These are phyloP conservation scores for Clytia hemisphaerica DNA, from an alignment of 30 jellyfish, hydroid and myxozoan species.

Conservation along the genomic window DNA sequence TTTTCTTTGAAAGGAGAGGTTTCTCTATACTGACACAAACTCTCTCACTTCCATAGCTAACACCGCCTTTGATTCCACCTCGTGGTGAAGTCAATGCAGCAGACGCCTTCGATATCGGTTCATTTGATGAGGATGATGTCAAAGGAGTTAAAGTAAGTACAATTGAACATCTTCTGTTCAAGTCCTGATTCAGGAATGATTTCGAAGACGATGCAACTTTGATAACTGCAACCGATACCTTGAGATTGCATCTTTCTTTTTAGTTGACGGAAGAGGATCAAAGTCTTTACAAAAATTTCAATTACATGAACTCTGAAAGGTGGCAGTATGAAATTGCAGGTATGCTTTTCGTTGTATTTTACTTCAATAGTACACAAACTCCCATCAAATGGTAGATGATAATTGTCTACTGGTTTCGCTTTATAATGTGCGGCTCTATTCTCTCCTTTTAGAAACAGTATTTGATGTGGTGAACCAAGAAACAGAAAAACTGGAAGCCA, in stretches of 20 bases:
- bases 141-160: conserved; percentile 78
- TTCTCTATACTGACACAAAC: no score
- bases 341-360: neutral
- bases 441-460: conserved; percentile 64
- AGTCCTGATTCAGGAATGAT: neutral
- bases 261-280: conserved; percentile 90
- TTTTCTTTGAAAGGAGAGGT: no score
- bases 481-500: conserved; percentile 83
- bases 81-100: conserved; percentile 99
- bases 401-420: no score
- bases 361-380: neutral
- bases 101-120: conserved; percentile 94
- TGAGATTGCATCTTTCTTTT: neutral
- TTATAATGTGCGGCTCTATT: no score
- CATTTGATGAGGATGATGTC: conserved; percentile 96
- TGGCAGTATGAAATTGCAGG: conserved; percentile 97
- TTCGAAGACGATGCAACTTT: neutral
- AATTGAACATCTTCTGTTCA: neutral
- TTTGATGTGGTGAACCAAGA: conserved; percentile 97
- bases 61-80: conserved; percentile 96
- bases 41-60: no score
- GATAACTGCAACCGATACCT: neutral
- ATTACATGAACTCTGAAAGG: conserved; percentile 78
- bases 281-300: conserved; percentile 71
- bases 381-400: no score